Evolutionary conservation across 1,140 invertebrate species (phyloP), one percentile per base, ranked within the genome.

Genomic region (Papilio dardanus): DNA sequence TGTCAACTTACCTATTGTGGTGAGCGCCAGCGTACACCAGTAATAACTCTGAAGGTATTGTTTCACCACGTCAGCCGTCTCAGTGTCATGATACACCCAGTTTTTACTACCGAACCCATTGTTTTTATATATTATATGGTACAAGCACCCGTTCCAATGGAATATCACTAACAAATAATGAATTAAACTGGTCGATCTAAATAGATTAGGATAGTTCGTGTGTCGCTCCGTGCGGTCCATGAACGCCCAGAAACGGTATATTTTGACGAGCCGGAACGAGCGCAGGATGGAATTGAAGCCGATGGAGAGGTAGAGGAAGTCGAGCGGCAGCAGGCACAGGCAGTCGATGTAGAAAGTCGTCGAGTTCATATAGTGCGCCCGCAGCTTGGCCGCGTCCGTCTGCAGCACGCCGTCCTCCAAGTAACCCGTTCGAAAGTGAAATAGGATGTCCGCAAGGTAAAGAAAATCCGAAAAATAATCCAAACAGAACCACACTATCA

Each of bases 301-400:
- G 92, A 99, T 98, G 88, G 98, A 99, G 85, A 99, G 95, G 94
- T 99, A 99, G 83, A 99, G 96, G 95, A 99, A 99, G 95, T 99
- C 99, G 88, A 99, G 95, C 77, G 99, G 99, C 87, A 99, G 94
- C 87, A 99, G 95, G 95, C 98, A 99, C 89, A 99, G 95, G 94
- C 98, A 99, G 95, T 99, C 99, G 92, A 99, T 98, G 95, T 99
- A 99, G 95, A 99, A 99, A 65, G 97, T 98, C 71, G 98, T 99
- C 80, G 98, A 99, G 95, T 99, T 99, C 97, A 99, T 99, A 93
- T 99, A 99, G 93, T 99, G 98, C 83, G 98, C 97, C 71, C 98
- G 95, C 75, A 99, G 94, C 93, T 99, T 99, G 3, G 96, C 96
- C 28, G 98, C 95, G 93, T 99, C 98, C 33, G 98, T 99, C 93